These are phyloP conservation scores for Ischnura elegans DNA, from an alignment of 2,888 invertebrate species.

Conservation along the genomic window DNA sequence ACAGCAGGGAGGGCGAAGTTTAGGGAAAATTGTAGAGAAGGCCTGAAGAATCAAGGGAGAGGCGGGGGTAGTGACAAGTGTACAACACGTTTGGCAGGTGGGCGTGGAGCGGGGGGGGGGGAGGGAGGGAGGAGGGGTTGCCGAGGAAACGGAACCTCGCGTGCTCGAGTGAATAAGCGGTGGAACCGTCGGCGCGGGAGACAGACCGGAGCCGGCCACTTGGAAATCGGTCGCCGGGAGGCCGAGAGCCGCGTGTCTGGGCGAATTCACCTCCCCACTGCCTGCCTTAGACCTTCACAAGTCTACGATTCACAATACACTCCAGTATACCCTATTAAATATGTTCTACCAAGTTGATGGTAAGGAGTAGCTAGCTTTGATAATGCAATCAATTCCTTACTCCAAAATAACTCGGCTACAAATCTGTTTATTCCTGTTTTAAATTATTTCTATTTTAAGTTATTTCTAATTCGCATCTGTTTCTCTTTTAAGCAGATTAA, in stretches of 20 bases:
- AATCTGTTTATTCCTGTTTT: no score
- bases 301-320: slow-evolving; percentile 30
- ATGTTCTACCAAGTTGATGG: no score
- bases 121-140: no score
- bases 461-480: no score
- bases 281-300: background rate
- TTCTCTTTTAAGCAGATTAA: no score
- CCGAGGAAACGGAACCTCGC: background rate
- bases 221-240: slow-evolving; percentile 30
- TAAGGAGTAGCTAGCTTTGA: no score
- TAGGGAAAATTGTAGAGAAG: background rate
- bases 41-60: background rate
- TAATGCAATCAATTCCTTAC: no score
- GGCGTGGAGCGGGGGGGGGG: background rate
- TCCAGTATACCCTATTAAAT: background rate
- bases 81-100: background rate
- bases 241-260: background rate
- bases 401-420: no score
- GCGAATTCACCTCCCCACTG: slow-evolving; percentile 3
- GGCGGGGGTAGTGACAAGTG: background rate
- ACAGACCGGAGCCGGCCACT: background rate
- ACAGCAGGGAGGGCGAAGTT: no score
- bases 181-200: slow-evolving; percentile 23
- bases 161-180: slow-evolving; percentile 47
- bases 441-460: no score